These are phyloP conservation scores for Meteorus sp. DNA, from an alignment of 1,140 invertebrate genomes.

Conservation along the genomic window DNA sequence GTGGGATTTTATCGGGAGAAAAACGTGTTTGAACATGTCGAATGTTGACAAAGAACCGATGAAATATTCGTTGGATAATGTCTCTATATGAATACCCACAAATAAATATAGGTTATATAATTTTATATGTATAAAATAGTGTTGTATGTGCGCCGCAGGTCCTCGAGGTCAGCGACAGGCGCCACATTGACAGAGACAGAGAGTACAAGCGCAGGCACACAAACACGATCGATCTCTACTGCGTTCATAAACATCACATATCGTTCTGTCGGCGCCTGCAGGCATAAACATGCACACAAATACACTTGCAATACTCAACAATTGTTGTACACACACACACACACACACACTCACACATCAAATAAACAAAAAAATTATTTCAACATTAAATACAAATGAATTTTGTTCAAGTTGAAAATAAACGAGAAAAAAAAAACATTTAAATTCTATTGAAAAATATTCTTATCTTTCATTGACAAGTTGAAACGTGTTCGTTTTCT, in stretches of 20 bases:
- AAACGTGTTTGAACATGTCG: too few species aligned
- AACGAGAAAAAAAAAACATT: background rate
- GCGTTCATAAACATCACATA: slow-evolving; percentile 35
- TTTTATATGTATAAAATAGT: too few species aligned
- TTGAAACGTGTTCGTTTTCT: too few species aligned
- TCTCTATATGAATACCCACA: background rate
- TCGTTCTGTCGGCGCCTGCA: slow-evolving; percentile 6
- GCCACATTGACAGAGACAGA: slow-evolving; percentile 31
- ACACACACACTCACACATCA: too few species aligned
- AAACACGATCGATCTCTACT: slow-evolving; percentile 31
- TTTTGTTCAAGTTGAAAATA: too few species aligned
- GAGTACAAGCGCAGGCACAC: too few species aligned
- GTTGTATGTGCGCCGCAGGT: slow-evolving; percentile 28
- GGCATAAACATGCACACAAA: background rate
- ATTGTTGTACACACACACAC: too few species aligned
- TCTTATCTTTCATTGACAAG: slow-evolving; percentile 8
- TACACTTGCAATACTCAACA: background rate
- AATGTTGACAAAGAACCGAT: too few species aligned
- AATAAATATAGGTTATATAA: background rate
- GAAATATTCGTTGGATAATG: too few species aligned
- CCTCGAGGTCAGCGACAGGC: slow-evolving; percentile 37
- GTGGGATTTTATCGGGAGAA: too few species aligned
- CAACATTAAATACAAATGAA: too few species aligned
- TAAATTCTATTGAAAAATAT: background rate
- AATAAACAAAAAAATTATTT: too few species aligned